A percentile compares a stretch with the other conserved stretches of the same genome.
Conservation (phyloP, 2,888 invertebrate genomes). For the Hanleya hanleyi region DNA sequence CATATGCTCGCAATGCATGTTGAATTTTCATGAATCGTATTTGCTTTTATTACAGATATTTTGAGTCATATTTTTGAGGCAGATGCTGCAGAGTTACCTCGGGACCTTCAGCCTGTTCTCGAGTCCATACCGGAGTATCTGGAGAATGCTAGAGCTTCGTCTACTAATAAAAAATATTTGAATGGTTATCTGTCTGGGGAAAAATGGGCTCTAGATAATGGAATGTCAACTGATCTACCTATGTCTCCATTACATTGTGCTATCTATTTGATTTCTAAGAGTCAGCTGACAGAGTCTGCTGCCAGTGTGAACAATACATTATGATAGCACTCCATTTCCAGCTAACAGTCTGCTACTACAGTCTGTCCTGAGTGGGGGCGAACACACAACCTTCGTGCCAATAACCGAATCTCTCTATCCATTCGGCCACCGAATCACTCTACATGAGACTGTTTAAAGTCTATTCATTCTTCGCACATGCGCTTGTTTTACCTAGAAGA, state of each 20-base stretch:
- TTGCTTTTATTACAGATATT: not conserved
- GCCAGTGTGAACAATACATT: too few relatives aligned
- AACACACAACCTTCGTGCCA: too few relatives aligned
- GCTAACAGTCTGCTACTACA: too few relatives aligned
- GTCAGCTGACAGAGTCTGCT: too few relatives aligned
- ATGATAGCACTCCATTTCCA: too few relatives aligned
- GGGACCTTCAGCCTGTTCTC: not conserved
- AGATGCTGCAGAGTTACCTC: not conserved
- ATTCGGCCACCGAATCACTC: too few relatives aligned
- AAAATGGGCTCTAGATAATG: not conserved
- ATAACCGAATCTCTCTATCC: too few relatives aligned
- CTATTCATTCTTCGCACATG: too few relatives aligned
- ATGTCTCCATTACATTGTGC: not conserved
- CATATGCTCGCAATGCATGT: not conserved
- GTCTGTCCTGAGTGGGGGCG: too few relatives aligned
- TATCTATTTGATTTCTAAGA: not conserved
- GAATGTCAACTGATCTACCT: not conserved
- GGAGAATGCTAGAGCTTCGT: not conserved
- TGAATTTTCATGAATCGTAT: not conserved
- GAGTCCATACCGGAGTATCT: not conserved
- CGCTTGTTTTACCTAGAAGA: too few relatives aligned
- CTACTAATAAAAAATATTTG: not conserved
- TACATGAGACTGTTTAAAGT: too few relatives aligned
- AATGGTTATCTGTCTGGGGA: not conserved
- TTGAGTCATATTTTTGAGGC: not conserved